Evolutionary conservation across 2,888 invertebrate genomes (phyloP).

Genomic region (Morpho achilles): DNA sequence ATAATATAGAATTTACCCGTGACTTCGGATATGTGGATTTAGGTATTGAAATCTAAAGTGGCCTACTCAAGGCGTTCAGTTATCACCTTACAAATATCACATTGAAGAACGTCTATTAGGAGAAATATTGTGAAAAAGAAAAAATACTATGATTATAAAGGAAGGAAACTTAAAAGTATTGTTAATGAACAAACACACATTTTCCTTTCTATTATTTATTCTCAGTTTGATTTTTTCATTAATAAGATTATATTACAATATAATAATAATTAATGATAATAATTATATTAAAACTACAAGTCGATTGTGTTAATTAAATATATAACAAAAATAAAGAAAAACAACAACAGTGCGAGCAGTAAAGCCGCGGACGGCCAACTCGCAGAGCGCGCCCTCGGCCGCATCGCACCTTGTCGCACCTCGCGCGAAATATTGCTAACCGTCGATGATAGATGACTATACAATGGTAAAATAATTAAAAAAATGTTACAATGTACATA

Average conservation of each 20-base stretch:
- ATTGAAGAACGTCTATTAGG: too few relatives aligned
- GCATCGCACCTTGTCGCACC: conserved; percentile 47
- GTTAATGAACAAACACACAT: conserved; percentile 35
- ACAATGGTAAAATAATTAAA: conserved; percentile 76
- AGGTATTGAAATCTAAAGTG: too few relatives aligned
- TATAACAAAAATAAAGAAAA: conserved; percentile 73
- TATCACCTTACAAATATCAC: too few relatives aligned
- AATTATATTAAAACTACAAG: conserved; percentile 76
- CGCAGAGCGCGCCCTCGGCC: conserved; percentile 30
- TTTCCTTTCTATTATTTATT: conserved; percentile 76
- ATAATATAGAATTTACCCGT: too few relatives aligned
- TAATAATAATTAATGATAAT: conserved; percentile 77
- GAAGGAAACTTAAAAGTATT: too few relatives aligned
- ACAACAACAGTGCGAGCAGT: conserved; percentile 65
- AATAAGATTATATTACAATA: conserved; percentile 80
- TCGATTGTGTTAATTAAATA: conserved; percentile 78
- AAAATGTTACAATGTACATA: conserved; percentile 76
- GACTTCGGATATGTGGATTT: too few relatives aligned
- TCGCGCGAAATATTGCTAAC: conserved; percentile 63
- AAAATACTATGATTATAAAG: too few relatives aligned
- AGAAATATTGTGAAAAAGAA: too few relatives aligned
- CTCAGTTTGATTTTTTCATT: conserved; percentile 76
- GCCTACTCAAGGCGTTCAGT: too few relatives aligned
- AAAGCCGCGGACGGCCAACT: conserved; percentile 39
- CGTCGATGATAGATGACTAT: conserved; percentile 71